Conservation (phyloP, 2,888 invertebrate genomes). For the Hanleya hanleyi region DNA sequence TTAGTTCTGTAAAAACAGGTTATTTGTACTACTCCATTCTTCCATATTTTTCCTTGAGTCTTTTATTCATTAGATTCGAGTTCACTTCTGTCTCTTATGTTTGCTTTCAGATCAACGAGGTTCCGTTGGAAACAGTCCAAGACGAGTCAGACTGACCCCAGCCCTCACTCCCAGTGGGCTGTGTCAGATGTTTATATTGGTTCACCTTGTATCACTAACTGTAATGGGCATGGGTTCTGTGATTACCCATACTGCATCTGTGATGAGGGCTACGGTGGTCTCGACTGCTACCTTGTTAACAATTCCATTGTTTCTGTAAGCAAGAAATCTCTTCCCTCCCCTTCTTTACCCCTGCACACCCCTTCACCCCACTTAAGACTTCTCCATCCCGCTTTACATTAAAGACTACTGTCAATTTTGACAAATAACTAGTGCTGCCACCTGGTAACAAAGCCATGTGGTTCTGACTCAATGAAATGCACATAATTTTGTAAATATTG, state of each 20-base stretch:
- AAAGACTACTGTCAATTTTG: too few relatives aligned
- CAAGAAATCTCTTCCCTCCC: too few relatives aligned
- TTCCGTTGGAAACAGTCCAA: constrained; percentile 70
- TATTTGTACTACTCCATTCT: too few relatives aligned
- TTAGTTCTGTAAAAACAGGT: too few relatives aligned
- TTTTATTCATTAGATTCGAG: background rate
- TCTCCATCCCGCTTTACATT: too few relatives aligned
- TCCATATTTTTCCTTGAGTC: background rate
- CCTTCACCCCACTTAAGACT: too few relatives aligned
- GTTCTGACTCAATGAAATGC: too few relatives aligned
- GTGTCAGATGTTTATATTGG: constrained; percentile 73
- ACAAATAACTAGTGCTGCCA: too few relatives aligned
- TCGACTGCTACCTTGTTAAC: constrained; percentile 46
- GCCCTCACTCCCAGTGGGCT: constrained; percentile 61
- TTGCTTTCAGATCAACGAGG: constrained; percentile 60
- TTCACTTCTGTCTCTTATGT: background rate
- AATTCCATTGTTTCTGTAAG: constrained; percentile 44
- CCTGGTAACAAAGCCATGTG: too few relatives aligned
- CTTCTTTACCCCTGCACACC: too few relatives aligned
- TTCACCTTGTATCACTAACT: constrained; percentile 67
- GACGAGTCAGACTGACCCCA: constrained; percentile 17
- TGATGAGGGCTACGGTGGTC: constrained; percentile 60
- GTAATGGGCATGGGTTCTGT: constrained; percentile 72
- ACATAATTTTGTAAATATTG: too few relatives aligned
- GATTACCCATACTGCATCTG: constrained; percentile 57